Evolutionary conservation across 2,888 invertebrate species (phyloP), one percentile per base, ranked within the genome.

Genomic region (Cephus runcator): DNA sequence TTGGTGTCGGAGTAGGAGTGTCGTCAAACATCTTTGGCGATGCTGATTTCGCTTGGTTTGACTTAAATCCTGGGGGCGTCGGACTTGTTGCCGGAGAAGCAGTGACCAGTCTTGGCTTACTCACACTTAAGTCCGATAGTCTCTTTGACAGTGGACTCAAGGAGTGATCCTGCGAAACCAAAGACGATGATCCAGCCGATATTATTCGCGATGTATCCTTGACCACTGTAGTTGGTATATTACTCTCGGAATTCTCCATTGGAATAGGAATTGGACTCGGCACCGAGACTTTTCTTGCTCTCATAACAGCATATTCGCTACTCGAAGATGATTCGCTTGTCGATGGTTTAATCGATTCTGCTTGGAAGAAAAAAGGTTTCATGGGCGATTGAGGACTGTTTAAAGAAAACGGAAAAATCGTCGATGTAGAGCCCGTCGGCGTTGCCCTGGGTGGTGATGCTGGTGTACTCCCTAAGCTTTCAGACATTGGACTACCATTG

Each of bases 341-440:
- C 15, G 73, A 69, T 34, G 75, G 69, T 73, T 75, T 73, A 30
- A 31, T 35, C 75, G 35, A 76, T 78, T 77, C 77, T 56, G 84
- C 81, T 81, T 83, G 82, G 73, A 82, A 82, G 33, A 92, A 90
- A 75, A 92, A 92, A 1, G 92, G 88, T 81, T 94, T 94, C 34
- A 93, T 92, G 0, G 95, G 95, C 3, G 95, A 94, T 30, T 94
- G 93, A 0, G 95, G 95, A 83, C 95, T 95, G 88, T 95, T 95
- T 73, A 95, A 90, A 80, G 94, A 95, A 85, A 95, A 93, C 1
- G 95, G 95, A 89, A 95, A 95, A 80, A 95, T 94, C 0, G 95
- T 94, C 11, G 94, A 91, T 78, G 92, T 92, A 4, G 93, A 94
- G 73, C 94, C 94, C 1, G 94, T 93, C 0, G 94, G 94, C 1